These are phyloP conservation scores for Rhineura floridana DNA, from an alignment of 2,113 vertebrate species.

Conservation along the genomic window DNA sequence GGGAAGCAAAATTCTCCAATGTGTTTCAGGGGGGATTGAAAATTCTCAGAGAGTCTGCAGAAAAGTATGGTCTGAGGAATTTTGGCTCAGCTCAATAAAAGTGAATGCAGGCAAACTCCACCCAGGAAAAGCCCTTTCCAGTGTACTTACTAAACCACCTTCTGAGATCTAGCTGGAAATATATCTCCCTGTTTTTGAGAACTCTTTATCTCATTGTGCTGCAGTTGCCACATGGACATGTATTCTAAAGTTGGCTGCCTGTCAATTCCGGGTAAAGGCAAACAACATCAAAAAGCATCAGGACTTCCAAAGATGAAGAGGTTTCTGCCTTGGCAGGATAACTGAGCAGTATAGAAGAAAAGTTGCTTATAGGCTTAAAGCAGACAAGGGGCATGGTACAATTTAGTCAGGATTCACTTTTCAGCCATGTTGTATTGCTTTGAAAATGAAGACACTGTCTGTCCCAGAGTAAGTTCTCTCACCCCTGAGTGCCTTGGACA, in stretches of 20 bases:
- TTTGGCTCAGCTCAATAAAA: neutral
- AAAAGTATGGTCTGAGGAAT: too few species aligned
- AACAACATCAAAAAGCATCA: neutral
- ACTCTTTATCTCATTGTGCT: conserved; percentile 43
- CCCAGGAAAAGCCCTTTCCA: conserved; percentile 50
- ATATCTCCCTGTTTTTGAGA: conserved; percentile 26
- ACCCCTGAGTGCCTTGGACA: neutral
- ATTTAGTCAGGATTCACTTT: neutral
- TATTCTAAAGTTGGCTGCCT: conserved; percentile 34
- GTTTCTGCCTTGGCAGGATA: conserved; percentile 14
- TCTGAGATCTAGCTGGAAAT: conserved; percentile 30
- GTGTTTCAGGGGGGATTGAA: too few species aligned
- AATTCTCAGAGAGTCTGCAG: too few species aligned
- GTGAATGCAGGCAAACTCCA: conserved; percentile 37
- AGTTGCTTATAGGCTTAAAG: neutral
- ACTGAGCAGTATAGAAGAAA: conserved; percentile 13
- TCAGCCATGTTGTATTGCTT: neutral
- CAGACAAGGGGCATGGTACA: too few species aligned
- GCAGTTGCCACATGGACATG: conserved; percentile 2
- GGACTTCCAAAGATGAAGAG: neutral
- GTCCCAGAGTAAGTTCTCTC: neutral
- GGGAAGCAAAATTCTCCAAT: neutral
- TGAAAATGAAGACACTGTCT: neutral
- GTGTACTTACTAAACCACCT: too few species aligned
- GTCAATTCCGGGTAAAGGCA: conserved; percentile 23